Evolutionary conservation across 2,797 vertebrate species (phyloP), one percentile per base, ranked within the genome.

Genomic region (Paratrypauchen microcephalus): DNA sequence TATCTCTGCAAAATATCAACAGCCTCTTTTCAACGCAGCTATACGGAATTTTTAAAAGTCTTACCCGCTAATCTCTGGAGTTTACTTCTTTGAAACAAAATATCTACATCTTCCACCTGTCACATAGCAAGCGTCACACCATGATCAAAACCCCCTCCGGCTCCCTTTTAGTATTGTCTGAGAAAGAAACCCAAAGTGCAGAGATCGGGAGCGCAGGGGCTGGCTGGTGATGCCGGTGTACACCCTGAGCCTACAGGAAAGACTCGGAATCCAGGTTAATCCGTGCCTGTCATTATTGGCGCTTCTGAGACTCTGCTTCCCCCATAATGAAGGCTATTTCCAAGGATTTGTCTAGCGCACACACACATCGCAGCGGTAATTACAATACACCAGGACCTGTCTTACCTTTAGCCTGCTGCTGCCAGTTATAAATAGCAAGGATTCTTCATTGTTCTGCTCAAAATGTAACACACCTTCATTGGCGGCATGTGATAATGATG

Each of bases 201-300:
- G 68, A 65, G 70, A 68, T 74, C 72, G 56, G 61, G 72, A 69
- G 60, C 65, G 69, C 65, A 50, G 71, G 68, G 75, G 68, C 18
- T 58, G 74, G 79, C 74, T 74, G 67, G 65, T 52, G 48, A 73
- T 12, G 50, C 74, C 66, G 56, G 67, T 55, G 70, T 52, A 66
- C 68, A 55, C 5, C 60, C 65, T 61, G 71, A 70, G 73, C 68
- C 75, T 4, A 26, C 60, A 79, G 76, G 72, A 81, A 86, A 83
- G 74, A 82, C 80, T 76, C 78, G 74, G 86, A 77, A 84, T 81
- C 73, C 58, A 74, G 86, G 84, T 85, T 91, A 88, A 87, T 90
- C 85, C 86, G 83, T 78, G 70, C 71, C 82, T 86, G 84, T 88
- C 86, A 87, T 91, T 92, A 89, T 87, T 77, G 83, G 77, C 82